Evolutionary conservation across 2,797 vertebrate genomes (phyloP), one percentile per base, ranked within the genome.

Genomic region (Eulemur albifrons): DNA sequence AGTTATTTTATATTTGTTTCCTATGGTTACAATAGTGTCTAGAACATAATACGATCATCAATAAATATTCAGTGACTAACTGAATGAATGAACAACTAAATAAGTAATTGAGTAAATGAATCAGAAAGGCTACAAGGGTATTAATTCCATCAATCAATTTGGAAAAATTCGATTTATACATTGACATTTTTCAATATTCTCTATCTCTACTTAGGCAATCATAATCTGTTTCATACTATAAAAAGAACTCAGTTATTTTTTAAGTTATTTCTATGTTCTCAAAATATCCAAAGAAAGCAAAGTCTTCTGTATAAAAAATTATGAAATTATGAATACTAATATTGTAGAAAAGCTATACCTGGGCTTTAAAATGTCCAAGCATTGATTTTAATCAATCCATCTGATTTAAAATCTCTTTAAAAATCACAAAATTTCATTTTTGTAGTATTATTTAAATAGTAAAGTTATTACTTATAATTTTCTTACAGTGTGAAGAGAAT

Each of bases 381-480:
- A 75, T 57, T 83, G 21, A 83, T 61, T 93, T 93, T 92, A 92
- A 82, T 93, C 27, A 69, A 45, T 91, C 9, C 4, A 76, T 70
- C 3, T 5, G 80, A 35, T 32, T 89, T 87, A 50, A 80, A 95
- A 85, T 4, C 10, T 61, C 17, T 82, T 94, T 85, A 95, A 90
- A 76, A 76, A 50, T 45, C 54, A 65, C 40, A 90, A 61, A 96
- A 90, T 69, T 54, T 18, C 0, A 63, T 70, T 40, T 72, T 83
- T 67, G 1, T 3, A 57, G 14, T 92, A 73, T 81, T 3, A 48
- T 45, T 90, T 14, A 45, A 73, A 76, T n/a, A 88, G 3, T 86
- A 92, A 67, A 94, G 38, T 57, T 93, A 73, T 75, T 92, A 72
- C 70, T 94, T 72, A 40, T 70, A 32, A 48, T 52, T 85, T 96